Base-by-base conservation (phyloP, 2,113 vertebrate species). In the Tylochromis polylepis region DNA sequence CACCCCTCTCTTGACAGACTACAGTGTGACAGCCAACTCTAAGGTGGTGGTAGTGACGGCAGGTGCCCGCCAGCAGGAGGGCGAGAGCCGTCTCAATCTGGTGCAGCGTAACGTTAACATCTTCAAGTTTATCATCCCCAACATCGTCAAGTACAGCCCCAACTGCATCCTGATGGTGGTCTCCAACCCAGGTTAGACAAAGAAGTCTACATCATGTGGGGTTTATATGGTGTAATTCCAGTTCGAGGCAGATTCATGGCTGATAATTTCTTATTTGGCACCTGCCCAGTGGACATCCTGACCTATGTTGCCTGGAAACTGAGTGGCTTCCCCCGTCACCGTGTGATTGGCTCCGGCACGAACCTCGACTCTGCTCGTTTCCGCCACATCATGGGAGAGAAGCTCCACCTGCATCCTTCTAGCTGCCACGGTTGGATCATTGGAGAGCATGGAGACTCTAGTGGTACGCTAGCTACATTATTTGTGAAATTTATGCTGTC, bases 51-150 rank as follows among this genome's bases (percentile, higher is more conserved):
- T 99, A 58, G 95, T 99, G 94, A 99, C 99, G 0, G 99, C 99
- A 15, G 99, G 99, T 4, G 99, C 98, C 41, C 98, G 98, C 77
- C 99, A 99, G 94, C 98, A 99, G 41, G 99, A 99, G 92, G 99
- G 99, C 67, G 99, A 99, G 94, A 99, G 98, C 94, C 98, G 98
- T 18, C 97, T 99, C 16, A 99, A 99, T 93, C 78, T 99, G 96
- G 99, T 99, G 65, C 98, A 99, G 96, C 97, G 99, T 79, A 99
- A 99, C 0, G 98, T 99, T 88, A 98, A 99, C 93, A 99, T 99
- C 97, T 99, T 99, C 92, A 99, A 99, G 94, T 99, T 98, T 94
- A 99, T 99, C 96, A 98, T 99, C 97, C 99, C 98, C 85, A 99
- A 97, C 55, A 95, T 99, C 9, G 98, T 99, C 79, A 99, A 99